Percentiles rank a stretch among this genome's conserved stretches.
phyloP scores from a whole-genome alignment of 2,113 vertebrate species.

The Nerophis lumbriciformis region DNA sequence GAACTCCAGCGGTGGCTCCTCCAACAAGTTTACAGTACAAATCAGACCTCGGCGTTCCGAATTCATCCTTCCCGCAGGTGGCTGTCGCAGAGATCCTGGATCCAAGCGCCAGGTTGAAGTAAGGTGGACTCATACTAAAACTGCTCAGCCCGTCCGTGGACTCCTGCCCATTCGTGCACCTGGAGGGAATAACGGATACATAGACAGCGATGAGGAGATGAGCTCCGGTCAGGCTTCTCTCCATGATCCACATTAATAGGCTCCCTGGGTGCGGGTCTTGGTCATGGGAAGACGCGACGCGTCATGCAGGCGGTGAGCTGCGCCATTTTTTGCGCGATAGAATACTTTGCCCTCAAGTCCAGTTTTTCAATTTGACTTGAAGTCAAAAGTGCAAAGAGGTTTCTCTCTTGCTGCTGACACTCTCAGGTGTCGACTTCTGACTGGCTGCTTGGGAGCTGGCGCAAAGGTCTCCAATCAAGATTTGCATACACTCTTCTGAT shows the following conservation, averaged over 20 bases:
- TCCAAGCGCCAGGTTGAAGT: constrained; percentile 83
- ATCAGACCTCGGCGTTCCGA: constrained; percentile 63
- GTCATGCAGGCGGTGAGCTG: constrained; percentile 14
- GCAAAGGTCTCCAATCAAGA: neutral
- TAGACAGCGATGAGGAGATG: constrained; percentile 34
- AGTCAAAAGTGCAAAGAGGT: neutral
- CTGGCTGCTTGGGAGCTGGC: neutral
- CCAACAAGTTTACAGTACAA: constrained; percentile 90
- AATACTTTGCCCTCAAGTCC: constrained; percentile 12
- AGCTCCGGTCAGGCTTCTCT: constrained; percentile 49
- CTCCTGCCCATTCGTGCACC: constrained; percentile 43
- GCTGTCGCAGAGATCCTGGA: constrained; percentile 78
- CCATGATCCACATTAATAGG: constrained; percentile 59
- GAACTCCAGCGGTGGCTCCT: constrained; percentile 70
- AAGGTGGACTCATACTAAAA: constrained; percentile 80
- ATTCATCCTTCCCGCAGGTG: constrained; percentile 84
- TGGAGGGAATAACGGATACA: constrained; percentile 15
- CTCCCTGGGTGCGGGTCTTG: constrained; percentile 39
- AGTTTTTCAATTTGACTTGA: constrained; percentile 15
- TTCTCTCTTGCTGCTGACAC: constrained; percentile 10
- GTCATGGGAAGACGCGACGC: constrained; percentile 45
- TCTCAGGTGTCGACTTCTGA: constrained; percentile 41
- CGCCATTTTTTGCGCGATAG: constrained; percentile 15
- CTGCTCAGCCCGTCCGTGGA: constrained; percentile 39
- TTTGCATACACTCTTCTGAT: neutral